Conservation (phyloP, 2,113 vertebrate species). For the Sinosuthora webbiana region DNA sequence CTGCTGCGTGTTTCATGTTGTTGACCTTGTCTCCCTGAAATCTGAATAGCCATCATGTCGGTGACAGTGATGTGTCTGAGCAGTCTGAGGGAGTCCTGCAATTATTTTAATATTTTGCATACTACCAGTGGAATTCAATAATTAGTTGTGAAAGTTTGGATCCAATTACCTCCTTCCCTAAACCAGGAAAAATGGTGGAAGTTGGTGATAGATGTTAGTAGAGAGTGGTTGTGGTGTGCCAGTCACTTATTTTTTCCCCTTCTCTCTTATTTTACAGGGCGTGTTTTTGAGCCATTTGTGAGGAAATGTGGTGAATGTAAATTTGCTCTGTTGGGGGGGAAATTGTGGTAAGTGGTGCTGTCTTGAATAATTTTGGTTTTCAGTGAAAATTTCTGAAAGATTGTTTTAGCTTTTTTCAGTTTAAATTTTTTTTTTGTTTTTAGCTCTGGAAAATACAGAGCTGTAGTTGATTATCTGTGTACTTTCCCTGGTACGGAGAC, state of each 20-base stretch:
- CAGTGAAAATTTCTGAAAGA: not conserved
- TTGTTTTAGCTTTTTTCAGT: not conserved
- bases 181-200: not conserved
- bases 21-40: not conserved
- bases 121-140: not conserved
- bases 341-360: slow-evolving; percentile 49
- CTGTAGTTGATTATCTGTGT: not conserved
- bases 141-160: not conserved
- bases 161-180: not conserved
- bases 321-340: slow-evolving; percentile 12
- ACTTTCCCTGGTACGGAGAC: not conserved
- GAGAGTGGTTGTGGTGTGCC: not conserved
- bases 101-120: slow-evolving; percentile 19
- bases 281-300: not conserved
- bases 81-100: not conserved
- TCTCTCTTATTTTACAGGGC: slow-evolving; percentile 29
- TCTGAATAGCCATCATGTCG: not conserved
- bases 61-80: not conserved
- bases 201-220: not conserved
- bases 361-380: not conserved
- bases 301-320: slow-evolving; percentile 68
- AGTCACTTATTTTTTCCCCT: not conserved
- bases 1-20: accelerated
- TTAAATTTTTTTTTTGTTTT: not conserved
- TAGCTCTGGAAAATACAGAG: not conserved